Evolutionary conservation across 1,140 invertebrate species (phyloP).

Genomic region (Odontomachus brunneus): DNA sequence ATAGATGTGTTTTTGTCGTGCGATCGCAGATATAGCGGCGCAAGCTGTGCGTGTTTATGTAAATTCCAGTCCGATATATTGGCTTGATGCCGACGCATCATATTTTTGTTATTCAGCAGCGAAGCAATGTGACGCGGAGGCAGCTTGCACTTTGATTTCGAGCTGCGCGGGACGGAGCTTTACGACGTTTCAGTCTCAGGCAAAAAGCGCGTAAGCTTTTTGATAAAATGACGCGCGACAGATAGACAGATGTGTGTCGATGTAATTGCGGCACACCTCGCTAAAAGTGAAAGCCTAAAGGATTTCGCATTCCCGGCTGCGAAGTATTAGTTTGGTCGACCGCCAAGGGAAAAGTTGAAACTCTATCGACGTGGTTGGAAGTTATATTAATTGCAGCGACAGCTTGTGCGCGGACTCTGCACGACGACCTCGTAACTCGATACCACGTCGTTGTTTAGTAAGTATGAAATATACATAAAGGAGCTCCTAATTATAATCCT

Average conservation of each 20-base stretch:
- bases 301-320: conserved; percentile 47
- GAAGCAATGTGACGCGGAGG: conserved; percentile 9
- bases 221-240: conserved; percentile 31
- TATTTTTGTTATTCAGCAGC: background rate
- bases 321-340: conserved; percentile 58
- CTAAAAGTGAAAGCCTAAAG: conserved; percentile 51
- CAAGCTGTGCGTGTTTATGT: conserved; percentile 27
- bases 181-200: background rate
- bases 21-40: background rate
- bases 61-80: conserved; percentile 45
- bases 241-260: conserved; percentile 2
- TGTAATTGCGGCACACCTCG: conserved; percentile 56
- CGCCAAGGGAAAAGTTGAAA: conserved; percentile 63
- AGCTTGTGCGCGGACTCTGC: conserved; percentile 7
- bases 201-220: background rate
- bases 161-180: background rate
- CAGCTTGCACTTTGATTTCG: conserved; percentile 19
- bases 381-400: conserved; percentile 51
- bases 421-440: conserved; percentile 27
- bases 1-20: conserved; percentile 29
- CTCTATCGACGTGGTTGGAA: conserved; percentile 18
- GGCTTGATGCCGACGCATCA: background rate
- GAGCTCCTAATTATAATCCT: background rate
- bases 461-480: background rate
- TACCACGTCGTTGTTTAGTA: conserved; percentile 3